phyloP scores from a whole-genome alignment of 2,888 invertebrate species.

The Thalpophila matura region DNA sequence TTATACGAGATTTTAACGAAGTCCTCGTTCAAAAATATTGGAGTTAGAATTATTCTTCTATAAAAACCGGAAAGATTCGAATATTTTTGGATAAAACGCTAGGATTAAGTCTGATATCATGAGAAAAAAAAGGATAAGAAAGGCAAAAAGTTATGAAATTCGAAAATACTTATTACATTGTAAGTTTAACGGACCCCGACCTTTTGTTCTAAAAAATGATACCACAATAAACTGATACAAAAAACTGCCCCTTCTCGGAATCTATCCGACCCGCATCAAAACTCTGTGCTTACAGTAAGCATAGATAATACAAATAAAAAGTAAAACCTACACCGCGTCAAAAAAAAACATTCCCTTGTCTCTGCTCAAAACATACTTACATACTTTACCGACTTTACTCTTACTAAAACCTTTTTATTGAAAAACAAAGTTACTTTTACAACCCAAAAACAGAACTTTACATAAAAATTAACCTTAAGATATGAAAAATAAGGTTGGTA shows the following conservation, averaged over 20 bases:
- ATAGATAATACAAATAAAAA: slow-evolving; percentile 13
- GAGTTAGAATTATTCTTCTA: background rate
- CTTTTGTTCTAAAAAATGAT: slow-evolving; percentile 14
- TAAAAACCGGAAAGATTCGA: background rate
- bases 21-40: background rate
- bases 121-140: background rate
- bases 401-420: slow-evolving; percentile 57
- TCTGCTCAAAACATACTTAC: slow-evolving; percentile 38
- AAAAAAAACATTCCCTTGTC: slow-evolving; percentile 40
- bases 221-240: slow-evolving; percentile 18
- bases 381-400: slow-evolving; percentile 44
- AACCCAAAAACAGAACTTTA: background rate
- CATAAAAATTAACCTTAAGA: slow-evolving; percentile 22
- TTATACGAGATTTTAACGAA: background rate
- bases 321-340: slow-evolving; percentile 13
- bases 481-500: slow-evolving; percentile 19
- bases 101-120: background rate
- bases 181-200: background rate
- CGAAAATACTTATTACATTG: slow-evolving; percentile 18
- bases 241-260: slow-evolving; percentile 12
- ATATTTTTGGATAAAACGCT: background rate
- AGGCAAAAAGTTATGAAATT: slow-evolving; percentile 13
- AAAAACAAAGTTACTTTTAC: slow-evolving; percentile 45
- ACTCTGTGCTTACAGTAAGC: background rate
- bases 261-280: slow-evolving; percentile 25